Percentiles rank a stretch among this genome's conserved stretches.
phyloP scores from a whole-genome alignment of 2,113 vertebrate species.

The Lepus americanus region DNA sequence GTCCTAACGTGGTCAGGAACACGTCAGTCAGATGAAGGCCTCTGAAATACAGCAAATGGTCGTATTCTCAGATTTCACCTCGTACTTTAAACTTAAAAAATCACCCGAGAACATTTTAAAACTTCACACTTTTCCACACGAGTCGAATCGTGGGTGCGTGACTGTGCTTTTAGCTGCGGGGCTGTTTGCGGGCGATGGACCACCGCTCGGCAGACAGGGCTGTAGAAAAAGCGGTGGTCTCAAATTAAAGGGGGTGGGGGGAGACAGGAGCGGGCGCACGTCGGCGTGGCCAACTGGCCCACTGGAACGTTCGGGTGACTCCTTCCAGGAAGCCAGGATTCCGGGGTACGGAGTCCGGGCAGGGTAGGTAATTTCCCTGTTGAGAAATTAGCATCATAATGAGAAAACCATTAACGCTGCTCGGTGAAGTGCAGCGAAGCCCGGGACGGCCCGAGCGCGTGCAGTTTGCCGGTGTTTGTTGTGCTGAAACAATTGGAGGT shows the following conservation, averaged over 20 bases:
- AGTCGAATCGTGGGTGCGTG: not conserved
- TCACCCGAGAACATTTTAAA: constrained; percentile 21
- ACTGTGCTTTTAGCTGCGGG: not conserved
- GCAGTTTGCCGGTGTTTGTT: not conserved
- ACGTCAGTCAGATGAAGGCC: constrained; percentile 2
- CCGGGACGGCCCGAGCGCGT: not conserved
- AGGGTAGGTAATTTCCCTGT: constrained; percentile 15
- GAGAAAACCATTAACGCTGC: constrained; percentile 9
- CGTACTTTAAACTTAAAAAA: not conserved
- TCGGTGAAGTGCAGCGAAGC: not conserved
- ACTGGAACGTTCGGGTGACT: constrained; percentile 25
- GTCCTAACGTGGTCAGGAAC: not conserved
- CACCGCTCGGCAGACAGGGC: not conserved
- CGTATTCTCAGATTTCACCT: constrained; percentile 43
- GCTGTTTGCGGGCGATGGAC: not conserved
- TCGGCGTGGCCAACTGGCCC: not conserved
- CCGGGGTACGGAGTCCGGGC: not conserved
- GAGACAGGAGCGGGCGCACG: not conserved
- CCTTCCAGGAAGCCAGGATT: not conserved
- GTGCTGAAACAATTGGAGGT: not conserved
- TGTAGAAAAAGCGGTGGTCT: not conserved
- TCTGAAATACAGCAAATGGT: constrained; percentile 50
- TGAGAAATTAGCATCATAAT: constrained; percentile 25
- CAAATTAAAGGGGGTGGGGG: constrained; percentile 7
- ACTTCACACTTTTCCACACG: not conserved